Percentiles rank a stretch among this genome's conserved stretches.
These are phyloP conservation scores for Trachymyrmex septentrionalis DNA, from an alignment of 1,140 invertebrate species.

Conservation along the genomic window DNA sequence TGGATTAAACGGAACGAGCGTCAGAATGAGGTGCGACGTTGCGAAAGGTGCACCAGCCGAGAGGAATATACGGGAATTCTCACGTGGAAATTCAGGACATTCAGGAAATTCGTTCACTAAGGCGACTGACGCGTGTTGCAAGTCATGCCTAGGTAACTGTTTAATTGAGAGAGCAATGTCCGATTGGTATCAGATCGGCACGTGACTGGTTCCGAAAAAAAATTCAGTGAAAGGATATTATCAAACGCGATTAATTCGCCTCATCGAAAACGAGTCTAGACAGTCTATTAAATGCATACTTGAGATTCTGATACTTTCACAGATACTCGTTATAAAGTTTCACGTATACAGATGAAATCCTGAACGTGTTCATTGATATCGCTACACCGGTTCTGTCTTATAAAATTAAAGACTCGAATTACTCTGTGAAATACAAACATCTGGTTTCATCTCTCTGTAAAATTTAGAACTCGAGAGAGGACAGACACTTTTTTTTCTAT, in stretches of 20 bases:
- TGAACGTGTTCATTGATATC: not conserved
- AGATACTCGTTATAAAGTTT: not conserved
- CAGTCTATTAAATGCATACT: not conserved
- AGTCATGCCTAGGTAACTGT: not conserved
- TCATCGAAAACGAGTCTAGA: not conserved
- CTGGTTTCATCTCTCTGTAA: not conserved
- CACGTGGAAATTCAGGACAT: slow-evolving; percentile 16
- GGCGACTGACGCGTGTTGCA: not conserved
- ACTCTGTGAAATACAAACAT: not conserved
- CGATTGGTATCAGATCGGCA: not conserved
- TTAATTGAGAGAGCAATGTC: slow-evolving; percentile 5
- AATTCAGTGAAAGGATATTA: not conserved
- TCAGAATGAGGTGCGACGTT: slow-evolving; percentile 23
- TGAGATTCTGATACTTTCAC: not conserved
- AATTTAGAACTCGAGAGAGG: not conserved
- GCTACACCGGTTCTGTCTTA: not conserved
- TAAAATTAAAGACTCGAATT: not conserved
- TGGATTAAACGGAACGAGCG: slow-evolving; percentile 27
- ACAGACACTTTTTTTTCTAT: not conserved
- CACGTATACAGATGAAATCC: not conserved
- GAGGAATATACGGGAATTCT: not conserved
- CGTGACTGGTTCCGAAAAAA: not conserved
- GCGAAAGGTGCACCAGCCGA: not conserved
- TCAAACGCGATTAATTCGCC: not conserved
- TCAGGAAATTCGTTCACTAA: slow-evolving; percentile 5